Percentiles rank a stretch among this genome's conserved stretches.
Conservation (phyloP, 2,797 vertebrate species). For the Myotis pilosus region DNA sequence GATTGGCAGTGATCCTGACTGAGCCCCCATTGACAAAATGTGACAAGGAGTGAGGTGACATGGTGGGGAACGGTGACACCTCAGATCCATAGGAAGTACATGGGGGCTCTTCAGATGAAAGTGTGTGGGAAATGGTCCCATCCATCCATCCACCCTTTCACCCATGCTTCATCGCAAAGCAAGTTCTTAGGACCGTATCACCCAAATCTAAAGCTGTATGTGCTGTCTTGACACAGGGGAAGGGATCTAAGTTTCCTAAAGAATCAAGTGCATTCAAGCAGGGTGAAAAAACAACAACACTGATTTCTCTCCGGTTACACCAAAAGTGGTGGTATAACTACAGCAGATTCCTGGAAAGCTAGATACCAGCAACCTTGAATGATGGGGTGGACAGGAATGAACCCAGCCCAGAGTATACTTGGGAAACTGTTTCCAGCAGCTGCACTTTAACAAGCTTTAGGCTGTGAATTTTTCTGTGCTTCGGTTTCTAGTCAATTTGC, state of each 20-base stretch:
- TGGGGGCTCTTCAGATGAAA: neutral
- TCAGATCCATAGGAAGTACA: neutral
- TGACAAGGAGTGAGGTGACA: neutral
- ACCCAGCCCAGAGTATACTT: neutral
- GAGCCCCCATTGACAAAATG: neutral
- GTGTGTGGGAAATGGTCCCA: neutral
- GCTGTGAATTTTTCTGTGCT: conserved; percentile 66
- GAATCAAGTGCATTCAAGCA: neutral
- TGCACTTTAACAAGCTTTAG: conserved; percentile 31
- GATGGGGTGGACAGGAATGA: neutral
- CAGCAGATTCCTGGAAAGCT: conserved; percentile 39
- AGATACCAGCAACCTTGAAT: neutral
- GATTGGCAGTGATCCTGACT: neutral
- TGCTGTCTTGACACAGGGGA: neutral
- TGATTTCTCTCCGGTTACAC: conserved; percentile 12
- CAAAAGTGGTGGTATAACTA: neutral
- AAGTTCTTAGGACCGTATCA: neutral
- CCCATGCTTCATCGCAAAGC: neutral
- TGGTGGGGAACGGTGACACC: neutral
- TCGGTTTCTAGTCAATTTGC: conserved; percentile 64
- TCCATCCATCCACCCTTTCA: neutral
- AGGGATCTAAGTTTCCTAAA: neutral
- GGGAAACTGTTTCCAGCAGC: conserved; percentile 2
- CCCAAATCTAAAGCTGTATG: neutral
- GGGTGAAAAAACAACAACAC: neutral